Evolutionary conservation across 2,888 invertebrate species (phyloP).

Genomic region (Campoletis raptor): DNA sequence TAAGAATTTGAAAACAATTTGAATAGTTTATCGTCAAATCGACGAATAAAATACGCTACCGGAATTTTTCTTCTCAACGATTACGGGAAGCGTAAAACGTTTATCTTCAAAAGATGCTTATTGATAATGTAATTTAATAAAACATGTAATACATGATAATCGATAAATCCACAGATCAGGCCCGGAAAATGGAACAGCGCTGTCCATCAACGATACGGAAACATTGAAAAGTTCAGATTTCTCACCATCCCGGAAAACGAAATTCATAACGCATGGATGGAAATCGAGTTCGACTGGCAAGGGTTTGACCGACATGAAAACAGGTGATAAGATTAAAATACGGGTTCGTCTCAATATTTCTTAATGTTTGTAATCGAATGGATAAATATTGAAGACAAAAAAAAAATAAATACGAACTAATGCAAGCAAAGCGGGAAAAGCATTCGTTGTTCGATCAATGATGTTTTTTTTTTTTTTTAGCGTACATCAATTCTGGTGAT

Average conservation of each 20-base stretch:
- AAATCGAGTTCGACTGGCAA: slow-evolving; percentile 83
- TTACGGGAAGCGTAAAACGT: background rate
- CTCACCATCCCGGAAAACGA: slow-evolving; percentile 80
- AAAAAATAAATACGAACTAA: background rate
- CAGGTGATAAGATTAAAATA: slow-evolving; percentile 75
- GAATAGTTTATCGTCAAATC: background rate
- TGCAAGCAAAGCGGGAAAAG: background rate
- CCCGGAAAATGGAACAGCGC: slow-evolving; percentile 76
- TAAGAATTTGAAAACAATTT: background rate
- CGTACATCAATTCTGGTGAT: slow-evolving; percentile 82
- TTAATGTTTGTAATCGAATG: background rate
- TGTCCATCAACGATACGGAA: slow-evolving; percentile 75
- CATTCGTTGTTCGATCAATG: background rate
- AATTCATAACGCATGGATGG: slow-evolving; percentile 86
- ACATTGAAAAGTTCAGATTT: slow-evolving; percentile 76
- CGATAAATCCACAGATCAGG: slow-evolving; percentile 74
- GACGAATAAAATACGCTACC: slow-evolving; percentile 19
- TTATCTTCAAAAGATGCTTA: slow-evolving; percentile 24
- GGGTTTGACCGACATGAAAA: slow-evolving; percentile 82
- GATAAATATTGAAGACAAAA: background rate
- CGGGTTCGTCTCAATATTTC: background rate
- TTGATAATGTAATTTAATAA: background rate
- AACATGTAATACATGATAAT: slow-evolving; percentile 15
- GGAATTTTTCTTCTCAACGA: background rate
- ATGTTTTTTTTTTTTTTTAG: slow-evolving; percentile 64